Base-by-base conservation (phyloP, 2,113 vertebrate genomes). In the Lota lota region DNA sequence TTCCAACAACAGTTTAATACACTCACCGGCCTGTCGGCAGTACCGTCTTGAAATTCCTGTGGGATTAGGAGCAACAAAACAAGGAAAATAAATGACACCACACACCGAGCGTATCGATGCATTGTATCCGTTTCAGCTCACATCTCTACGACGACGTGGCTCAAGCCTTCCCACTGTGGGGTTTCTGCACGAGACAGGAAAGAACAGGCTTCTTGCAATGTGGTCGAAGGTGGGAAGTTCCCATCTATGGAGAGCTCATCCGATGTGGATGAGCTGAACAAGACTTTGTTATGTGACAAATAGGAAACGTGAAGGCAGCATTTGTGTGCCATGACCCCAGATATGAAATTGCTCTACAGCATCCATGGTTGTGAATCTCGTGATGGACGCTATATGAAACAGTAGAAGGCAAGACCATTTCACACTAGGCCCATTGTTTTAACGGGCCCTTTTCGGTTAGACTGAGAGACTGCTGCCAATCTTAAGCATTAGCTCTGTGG, bases 1-100 rank as follows among this genome's bases (percentile, higher is more conserved):
- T 73, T 75, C 68, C 7, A 1, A 73, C 54, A 79, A 68, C 57
- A 56, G 73, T 67, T 78, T 47, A 75, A 57, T 69, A 68, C 63
- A 40, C 15, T 56, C 16, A 14, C 66, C 28, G 66, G 59, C 54
- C 69, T n/a, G n/a, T 24, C 2, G 7, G 36, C 72, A 57, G 50
- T 3, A 21, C 36, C 57, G 22, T 16, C 22, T 22, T 11, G 53
- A 47, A 63, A 67, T 22, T 19, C 63, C 22, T 19, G 21, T 22
- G 47, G 50, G 24, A 53, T 53, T 6, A 22, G 21, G 67, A 28
- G 14, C 36, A 11, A 36, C 24, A 56, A n/a, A 28, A 59, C 47
- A 67, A 54, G 18, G 24, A 20, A 50, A 28, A 20, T 60, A 47
- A 14, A 59, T 8, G 68, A 36, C 59, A 70, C 62, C 64, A 68